Evolutionary conservation across 2,797 vertebrate genomes (phyloP).

Genomic region (Eulemur albifrons): DNA sequence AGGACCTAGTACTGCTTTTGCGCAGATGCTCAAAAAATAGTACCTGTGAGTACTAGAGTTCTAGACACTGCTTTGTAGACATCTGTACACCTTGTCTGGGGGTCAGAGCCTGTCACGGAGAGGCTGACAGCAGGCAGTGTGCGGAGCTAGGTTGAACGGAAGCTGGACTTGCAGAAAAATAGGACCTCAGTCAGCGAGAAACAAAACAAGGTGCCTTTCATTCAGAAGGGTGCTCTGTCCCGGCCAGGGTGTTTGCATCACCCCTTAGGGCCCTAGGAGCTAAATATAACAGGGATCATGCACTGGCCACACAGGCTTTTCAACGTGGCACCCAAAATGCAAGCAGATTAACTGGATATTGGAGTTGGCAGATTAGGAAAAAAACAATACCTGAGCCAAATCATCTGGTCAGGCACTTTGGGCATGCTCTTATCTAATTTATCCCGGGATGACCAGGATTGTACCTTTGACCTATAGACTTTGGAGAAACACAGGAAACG

Average conservation of each 20-base stretch:
- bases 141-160: not conserved
- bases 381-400: not conserved
- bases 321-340: not conserved
- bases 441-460: not conserved
- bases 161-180: not conserved
- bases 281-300: not conserved
- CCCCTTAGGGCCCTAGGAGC: not conserved
- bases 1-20: not conserved
- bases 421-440: not conserved
- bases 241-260: not conserved
- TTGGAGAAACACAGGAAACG: not conserved
- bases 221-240: not conserved
- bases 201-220: not conserved
- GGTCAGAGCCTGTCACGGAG: not conserved
- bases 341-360: constrained; percentile 25
- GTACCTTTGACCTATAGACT: not conserved
- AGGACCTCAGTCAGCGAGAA: not conserved
- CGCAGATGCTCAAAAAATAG: not conserved
- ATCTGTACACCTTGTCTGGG: not conserved
- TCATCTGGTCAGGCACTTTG: not conserved
- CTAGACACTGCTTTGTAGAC: not conserved
- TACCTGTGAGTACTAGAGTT: not conserved
- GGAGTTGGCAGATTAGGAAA: not conserved
- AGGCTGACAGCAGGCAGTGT: not conserved
- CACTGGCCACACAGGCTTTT: constrained; percentile 14